Base-by-base conservation (phyloP, 2,797 vertebrate genomes). In the Pangasius krempfi region DNA sequence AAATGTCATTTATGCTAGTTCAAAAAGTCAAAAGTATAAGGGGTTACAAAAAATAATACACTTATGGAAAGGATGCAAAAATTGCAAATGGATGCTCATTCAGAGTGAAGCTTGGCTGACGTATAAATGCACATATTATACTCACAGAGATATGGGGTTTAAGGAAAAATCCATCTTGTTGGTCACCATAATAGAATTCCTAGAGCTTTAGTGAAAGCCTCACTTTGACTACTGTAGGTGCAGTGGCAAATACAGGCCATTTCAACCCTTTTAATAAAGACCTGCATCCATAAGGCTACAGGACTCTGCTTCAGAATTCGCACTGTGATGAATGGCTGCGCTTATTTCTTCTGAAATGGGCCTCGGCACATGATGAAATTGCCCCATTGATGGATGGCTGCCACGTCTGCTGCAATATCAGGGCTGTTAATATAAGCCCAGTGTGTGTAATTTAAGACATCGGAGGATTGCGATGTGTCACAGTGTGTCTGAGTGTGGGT, bases 311-410 rank as follows among this genome's bases (percentile, higher is more conserved):
- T 66, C 56, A 81, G 25, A 73, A 75, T 76, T 73, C 20, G 2
- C 79, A 27, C 3, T 16, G 60, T 89, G 87, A 90, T 87, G 44
- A 89, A 91, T 88, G 5, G 56, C 86, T 20, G 30, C 5, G 27
- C 58, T 84, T 85, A 85, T 88, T 88, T 81, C 52, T 85, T 78
- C 68, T 73, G 87, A 91, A 87, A 83, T 82, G 16, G 80, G 40
- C 27, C 44, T 85, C 60, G 84, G 85, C 73, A 86, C 27, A 66
- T 86, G 85, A 87, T 85, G 56, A 88, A 88, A 86, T 79, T 85
- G 86, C 82, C 44, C 47, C 37, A 62, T 37, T 90, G 87, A 91
- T 90, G 89, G 88, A 88, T 88, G 81, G 72, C 89, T 87, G 89
- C 40, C 89, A 88, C 4, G 20, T 16, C 58, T 47, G 27, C 30